Conservation (phyloP, 1,140 invertebrate genomes). For the Orussus abietinus region DNA sequence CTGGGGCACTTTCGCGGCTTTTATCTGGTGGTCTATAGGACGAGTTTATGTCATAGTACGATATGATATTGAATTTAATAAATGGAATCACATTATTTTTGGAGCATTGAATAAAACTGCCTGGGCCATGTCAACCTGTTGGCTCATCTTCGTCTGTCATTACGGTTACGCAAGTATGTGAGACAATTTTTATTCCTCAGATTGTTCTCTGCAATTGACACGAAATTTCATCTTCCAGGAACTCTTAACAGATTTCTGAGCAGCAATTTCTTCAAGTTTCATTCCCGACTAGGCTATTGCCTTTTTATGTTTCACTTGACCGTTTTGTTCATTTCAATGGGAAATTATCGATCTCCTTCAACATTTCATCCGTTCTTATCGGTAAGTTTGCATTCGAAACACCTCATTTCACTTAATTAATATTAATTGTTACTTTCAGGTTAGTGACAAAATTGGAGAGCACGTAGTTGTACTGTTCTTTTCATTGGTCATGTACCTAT, state of each 20-base stretch:
- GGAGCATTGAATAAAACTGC: constrained; percentile 1
- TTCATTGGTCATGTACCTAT: not conserved
- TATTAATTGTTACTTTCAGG: not conserved
- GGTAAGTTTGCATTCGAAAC: not conserved
- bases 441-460: not conserved
- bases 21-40: not conserved
- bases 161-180: constrained; percentile 5
- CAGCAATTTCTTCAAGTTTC: not conserved
- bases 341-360: not conserved
- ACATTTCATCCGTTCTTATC: not conserved
- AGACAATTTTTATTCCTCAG: not conserved
- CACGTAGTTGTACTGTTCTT: not conserved
- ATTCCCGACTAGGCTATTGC: constrained; percentile 1
- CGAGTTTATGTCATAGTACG: not conserved
- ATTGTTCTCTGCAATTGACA: not conserved
- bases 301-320: not conserved
- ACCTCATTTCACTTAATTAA: not conserved
- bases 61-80: not conserved
- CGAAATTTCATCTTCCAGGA: constrained; percentile 5
- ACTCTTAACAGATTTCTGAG: not conserved
- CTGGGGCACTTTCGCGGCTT: not conserved
- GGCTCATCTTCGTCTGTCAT: constrained; percentile 6
- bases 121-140: constrained; percentile 3
- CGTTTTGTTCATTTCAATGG: not conserved
- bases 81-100: not conserved